These are phyloP conservation scores for Yponomeuta sedellus DNA, from an alignment of 2,888 invertebrate genomes.

Conservation along the genomic window DNA sequence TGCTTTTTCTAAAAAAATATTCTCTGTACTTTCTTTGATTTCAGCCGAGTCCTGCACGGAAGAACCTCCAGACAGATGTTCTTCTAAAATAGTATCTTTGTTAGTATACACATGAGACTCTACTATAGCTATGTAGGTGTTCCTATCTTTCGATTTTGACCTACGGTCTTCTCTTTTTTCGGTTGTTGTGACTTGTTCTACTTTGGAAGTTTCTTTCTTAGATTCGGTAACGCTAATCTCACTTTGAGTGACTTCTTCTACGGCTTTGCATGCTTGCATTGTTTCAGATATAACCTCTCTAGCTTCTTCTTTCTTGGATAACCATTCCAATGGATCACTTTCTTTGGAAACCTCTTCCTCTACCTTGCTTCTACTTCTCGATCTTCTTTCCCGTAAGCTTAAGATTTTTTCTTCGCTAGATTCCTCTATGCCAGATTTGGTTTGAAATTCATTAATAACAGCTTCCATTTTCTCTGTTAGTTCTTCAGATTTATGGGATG, in stretches of 20 bases:
- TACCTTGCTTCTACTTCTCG: conserved; percentile 38
- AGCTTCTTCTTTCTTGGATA: conserved; percentile 35
- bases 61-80: conserved; percentile 40
- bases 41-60: conserved; percentile 36
- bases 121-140: conserved; percentile 59
- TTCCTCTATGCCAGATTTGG: conserved; percentile 44
- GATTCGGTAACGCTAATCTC: conserved; percentile 23
- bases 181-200: conserved; percentile 28
- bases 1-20: background rate
- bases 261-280: conserved; percentile 27
- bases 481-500: conserved; percentile 52
- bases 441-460: conserved; percentile 60
- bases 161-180: conserved; percentile 30
- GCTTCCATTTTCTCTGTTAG: conserved; percentile 56
- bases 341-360: conserved; percentile 44
- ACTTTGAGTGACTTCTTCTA: conserved; percentile 23
- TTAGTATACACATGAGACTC: conserved; percentile 66
- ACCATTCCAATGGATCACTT: conserved; percentile 47
- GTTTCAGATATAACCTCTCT: conserved; percentile 21
- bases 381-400: conserved; percentile 32
- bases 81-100: conserved; percentile 54
- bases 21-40: conserved; percentile 21
- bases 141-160: conserved; percentile 30
- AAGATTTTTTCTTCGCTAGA: conserved; percentile 18
- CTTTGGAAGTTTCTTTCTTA: conserved; percentile 28